phyloP scores from a whole-genome alignment of 2,797 vertebrate genomes.

The Lateolabrax maculatus region DNA sequence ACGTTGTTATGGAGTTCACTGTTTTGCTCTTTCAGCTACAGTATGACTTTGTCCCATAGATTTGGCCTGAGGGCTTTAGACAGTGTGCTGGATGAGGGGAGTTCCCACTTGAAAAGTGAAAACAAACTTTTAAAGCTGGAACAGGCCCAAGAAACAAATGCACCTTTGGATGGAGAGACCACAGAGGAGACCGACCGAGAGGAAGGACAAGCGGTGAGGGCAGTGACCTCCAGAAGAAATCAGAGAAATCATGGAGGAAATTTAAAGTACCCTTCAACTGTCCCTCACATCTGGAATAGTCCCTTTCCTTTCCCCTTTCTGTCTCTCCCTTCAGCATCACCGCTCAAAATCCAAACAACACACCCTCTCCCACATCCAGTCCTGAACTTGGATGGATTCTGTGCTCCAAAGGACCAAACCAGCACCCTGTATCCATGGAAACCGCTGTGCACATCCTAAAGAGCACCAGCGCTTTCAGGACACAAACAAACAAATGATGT shows the following conservation, averaged over 20 bases:
- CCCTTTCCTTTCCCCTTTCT: conserved; percentile 10
- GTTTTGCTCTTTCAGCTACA: conserved; percentile 34
- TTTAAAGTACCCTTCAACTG: conserved; percentile 23
- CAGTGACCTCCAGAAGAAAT: conserved; percentile 51
- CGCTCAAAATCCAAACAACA: conserved; percentile 24
- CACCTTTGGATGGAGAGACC: conserved; percentile 51
- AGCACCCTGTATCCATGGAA: conserved; percentile 42
- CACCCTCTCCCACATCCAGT: conserved; percentile 3
- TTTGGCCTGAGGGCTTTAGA: conserved; percentile 31
- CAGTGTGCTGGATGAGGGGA: conserved; percentile 43
- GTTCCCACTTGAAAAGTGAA: conserved; percentile 64
- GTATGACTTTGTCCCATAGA: conserved; percentile 32
- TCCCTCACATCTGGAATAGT: conserved; percentile 68
- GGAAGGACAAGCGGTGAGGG: conserved; percentile 22
- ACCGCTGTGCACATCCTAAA: conserved; percentile 18
- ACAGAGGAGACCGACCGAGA: background rate
- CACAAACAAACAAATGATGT: conserved; percentile 14
- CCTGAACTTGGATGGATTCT: conserved; percentile 30
- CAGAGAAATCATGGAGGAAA: conserved; percentile 46
- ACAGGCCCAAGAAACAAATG: conserved; percentile 46
- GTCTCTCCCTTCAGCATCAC: conserved; percentile 24
- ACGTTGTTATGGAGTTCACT: conserved; percentile 40
- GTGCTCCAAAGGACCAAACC: conserved; percentile 20
- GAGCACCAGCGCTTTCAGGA: background rate
- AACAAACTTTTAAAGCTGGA: conserved; percentile 64